phyloP scores from a whole-genome alignment of 1,140 invertebrate genomes.

The Danaus melanippus region DNA sequence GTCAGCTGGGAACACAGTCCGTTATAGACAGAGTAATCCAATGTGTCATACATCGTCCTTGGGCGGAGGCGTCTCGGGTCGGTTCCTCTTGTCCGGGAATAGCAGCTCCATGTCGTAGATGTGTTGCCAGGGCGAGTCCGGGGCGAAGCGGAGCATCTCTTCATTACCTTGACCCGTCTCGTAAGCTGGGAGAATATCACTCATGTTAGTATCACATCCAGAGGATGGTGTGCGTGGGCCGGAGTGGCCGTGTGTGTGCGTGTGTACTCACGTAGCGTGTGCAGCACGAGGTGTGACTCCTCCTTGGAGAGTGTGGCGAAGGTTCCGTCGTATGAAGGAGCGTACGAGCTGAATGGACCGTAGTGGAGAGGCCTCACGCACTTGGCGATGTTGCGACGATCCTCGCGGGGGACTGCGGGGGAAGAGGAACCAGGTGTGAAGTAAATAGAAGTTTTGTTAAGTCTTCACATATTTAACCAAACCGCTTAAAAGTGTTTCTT shows the following conservation, averaged over 20 bases:
- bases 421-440: conserved; percentile 1
- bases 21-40: too few species aligned
- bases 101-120: conserved; percentile 69
- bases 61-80: conserved; percentile 21
- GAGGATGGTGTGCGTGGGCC: not conserved
- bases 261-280: conserved; percentile 83
- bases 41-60: conserved; percentile 24
- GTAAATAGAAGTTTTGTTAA: too few species aligned
- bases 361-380: conserved; percentile 94
- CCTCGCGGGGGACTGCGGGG: conserved; percentile 82
- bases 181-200: conserved; percentile 31
- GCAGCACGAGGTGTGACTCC: conserved; percentile 92
- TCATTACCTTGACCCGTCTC: conserved; percentile 64
- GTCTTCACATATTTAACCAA: too few species aligned
- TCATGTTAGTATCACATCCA: not conserved
- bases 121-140: conserved; percentile 63
- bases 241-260: not conserved
- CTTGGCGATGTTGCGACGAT: conserved; percentile 89
- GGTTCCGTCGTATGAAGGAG: conserved; percentile 94
- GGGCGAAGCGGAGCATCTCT: conserved; percentile 58
- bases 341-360: conserved; percentile 95
- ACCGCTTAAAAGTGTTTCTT: too few species aligned
- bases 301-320: conserved; percentile 95
- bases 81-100: conserved; percentile 55
- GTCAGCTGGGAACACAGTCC: too few species aligned